Evolutionary conservation across 2,113 vertebrate species (phyloP), one percentile per base, ranked within the genome.

Genomic region (Pollimyrus isidori): DNA sequence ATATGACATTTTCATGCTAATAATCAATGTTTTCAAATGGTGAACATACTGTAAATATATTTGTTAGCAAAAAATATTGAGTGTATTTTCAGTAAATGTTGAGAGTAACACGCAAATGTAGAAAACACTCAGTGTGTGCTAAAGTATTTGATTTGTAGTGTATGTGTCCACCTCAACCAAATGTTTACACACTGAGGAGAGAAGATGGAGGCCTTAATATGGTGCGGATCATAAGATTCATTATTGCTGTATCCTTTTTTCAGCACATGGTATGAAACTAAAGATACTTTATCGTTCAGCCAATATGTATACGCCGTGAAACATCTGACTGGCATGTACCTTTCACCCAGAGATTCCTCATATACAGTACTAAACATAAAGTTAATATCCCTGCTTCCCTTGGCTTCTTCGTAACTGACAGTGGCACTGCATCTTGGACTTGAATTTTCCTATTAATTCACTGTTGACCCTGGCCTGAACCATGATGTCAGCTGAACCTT

Each of bases 361-460:
- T 42, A 39, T 39, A n/a, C n/a, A n/a, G n/a, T n/a, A 80, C 73
- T 80, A 69, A 69, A 30, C 26, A 13, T 30, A 26, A 26, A 19
- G 73, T 80, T 80, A 42, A 19, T 42, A 2, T 39, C 73, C 35
- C 73, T 84, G 42, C 42, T 48, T 84, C 42, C 82, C 82, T 10
- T 42, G 39, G 76, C 30, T 23, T 48, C 45, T 21, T 9, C 19
- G 7, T 48, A 84, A 84, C 45, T 23, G 30, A 82, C 76, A 42
- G 35, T 82, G 76, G 42, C 76, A 46, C 82, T 48, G 82, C 45
- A n/a, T 84, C 82, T 84, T 46, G 21, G 73, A 80, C 35, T 17
- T 42, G 35, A 80, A 80, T 80, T 80, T 80, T 80, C 73, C 73
- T 42, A 84, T 84, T 84, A 46, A 84, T 84, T 84, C 82, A 45